A percentile compares a stretch with the other conserved stretches of the same genome.
Conservation (phyloP, 1,140 invertebrate species). For the Trachymyrmex cornetzi region DNA sequence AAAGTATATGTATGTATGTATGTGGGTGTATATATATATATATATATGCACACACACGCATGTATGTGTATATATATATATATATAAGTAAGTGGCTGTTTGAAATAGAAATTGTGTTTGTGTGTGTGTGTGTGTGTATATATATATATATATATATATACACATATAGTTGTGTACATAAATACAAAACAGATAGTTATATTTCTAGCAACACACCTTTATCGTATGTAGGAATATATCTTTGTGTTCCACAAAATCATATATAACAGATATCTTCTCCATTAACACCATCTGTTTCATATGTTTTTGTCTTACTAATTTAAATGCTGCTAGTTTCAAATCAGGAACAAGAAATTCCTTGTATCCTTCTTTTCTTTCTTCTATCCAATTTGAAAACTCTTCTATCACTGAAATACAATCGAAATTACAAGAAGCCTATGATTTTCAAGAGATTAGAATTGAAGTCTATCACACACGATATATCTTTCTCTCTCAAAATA, state of each 20-base stretch:
- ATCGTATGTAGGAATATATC: conserved; percentile 87
- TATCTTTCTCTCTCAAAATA: neutral
- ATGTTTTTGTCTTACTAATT: conserved; percentile 87
- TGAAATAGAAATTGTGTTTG: too few species aligned
- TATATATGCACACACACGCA: too few species aligned
- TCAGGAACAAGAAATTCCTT: conserved; percentile 85
- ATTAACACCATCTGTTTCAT: conserved; percentile 82
- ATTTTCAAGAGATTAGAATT: neutral
- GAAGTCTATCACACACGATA: neutral
- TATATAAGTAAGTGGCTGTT: too few species aligned
- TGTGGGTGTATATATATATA: too few species aligned
- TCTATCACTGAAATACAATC: conserved; percentile 86
- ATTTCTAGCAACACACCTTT: conserved; percentile 71
- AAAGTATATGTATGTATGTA: conserved; percentile 6
- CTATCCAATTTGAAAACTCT: conserved; percentile 87
- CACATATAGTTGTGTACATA: neutral
- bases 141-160: too few species aligned
- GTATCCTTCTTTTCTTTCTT: conserved; percentile 78
- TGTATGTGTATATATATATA: too few species aligned
- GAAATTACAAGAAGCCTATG: conserved; percentile 20
- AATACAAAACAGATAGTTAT: neutral
- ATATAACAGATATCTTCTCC: conserved; percentile 87
- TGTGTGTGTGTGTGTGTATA: too few species aligned
- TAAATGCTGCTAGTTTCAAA: conserved; percentile 88
- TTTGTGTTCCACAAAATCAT: conserved; percentile 87